Conservation (phyloP, 1,140 invertebrate genomes). For the Rhynchophorus ferrugineus region DNA sequence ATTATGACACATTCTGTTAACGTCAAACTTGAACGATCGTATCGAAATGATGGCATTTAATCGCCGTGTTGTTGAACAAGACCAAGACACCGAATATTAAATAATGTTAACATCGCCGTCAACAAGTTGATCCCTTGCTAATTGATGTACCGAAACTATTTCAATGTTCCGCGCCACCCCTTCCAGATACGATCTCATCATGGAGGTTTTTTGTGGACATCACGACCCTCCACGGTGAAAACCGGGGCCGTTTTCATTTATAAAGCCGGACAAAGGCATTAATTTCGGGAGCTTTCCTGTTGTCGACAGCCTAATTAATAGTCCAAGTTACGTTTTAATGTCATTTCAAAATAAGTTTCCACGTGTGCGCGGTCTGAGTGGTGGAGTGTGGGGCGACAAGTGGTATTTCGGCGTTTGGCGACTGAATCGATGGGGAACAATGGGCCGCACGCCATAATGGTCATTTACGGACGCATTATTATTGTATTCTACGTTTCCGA, state of each 20-base stretch:
- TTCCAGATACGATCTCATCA: slow-evolving; percentile 8
- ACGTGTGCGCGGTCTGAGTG: slow-evolving; percentile 1
- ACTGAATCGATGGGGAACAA: no score
- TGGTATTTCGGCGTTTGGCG: neutral
- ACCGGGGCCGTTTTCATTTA: slow-evolving; percentile 16
- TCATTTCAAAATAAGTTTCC: slow-evolving; percentile 14
- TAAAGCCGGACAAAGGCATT: slow-evolving; percentile 22
- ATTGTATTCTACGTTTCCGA: no score
- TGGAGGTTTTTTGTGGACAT: slow-evolving; percentile 13
- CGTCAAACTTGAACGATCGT: no score
- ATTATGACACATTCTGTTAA: no score
- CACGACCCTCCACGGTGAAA: slow-evolving; percentile 9
- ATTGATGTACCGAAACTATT: slow-evolving; percentile 15
- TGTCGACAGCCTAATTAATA: slow-evolving; percentile 25
- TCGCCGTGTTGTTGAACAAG: no score
- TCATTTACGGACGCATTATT: no score
- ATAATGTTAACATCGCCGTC: neutral
- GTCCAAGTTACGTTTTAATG: slow-evolving; percentile 19
- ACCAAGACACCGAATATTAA: no score
- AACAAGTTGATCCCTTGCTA: slow-evolving; percentile 14
- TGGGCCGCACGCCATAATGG: no score
- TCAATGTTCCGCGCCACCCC: slow-evolving; percentile 6
- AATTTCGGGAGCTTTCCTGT: slow-evolving; percentile 19
- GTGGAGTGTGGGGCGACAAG: neutral
- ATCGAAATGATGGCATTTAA: no score